Base-by-base conservation (phyloP, 2,113 vertebrate genomes). In the Sigmodon hispidus region DNA sequence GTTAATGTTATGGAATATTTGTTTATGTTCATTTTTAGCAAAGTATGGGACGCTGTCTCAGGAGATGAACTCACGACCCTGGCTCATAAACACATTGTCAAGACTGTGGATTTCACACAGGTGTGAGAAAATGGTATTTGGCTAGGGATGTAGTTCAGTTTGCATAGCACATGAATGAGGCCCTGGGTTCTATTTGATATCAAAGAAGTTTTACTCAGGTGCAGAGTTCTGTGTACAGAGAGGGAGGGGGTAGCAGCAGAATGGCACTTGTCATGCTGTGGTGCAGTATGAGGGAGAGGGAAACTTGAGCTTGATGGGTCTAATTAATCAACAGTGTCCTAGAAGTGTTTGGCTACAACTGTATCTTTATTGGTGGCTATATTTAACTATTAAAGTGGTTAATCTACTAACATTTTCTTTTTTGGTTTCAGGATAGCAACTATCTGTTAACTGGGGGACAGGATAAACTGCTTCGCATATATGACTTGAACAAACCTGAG, bases 41-140 rank as follows among this genome's bases (percentile, higher is more conserved):
- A 99, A 98, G 99, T 99, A 95, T 99, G 99, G 99, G 99, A 99
- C 96, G 99, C 99, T 77, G 99, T 99, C 96, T 99, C 99, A 48
- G 99, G 99, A 40, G 99, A 99, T 90, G 99, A 99, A 97, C 97
- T 99, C 73, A 98, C 99, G 95, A 99, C 99, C 8, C 96, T 99
- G 98, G 99, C 99, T 84, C 99, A 99, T 98, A 99, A 99, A 97
- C 99, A 99, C 98, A 99, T 99, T 87, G 99, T 99, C 96, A 99
- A 99, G 98, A 99, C 99, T 8, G 99, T 99, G 96, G 99, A 98
- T 98, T 99, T 99, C 89, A 99, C 99, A 72, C 98, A 99, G 99
- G 99, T 99, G 98, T 92, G 15, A 86, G 92, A 73, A 96, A 59
- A 52, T 48, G 63, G 15, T 72, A 61, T 79, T 48, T 48, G 26